Evolutionary conservation across 2,888 invertebrate genomes (phyloP).

Genomic region (Heliconius aoede): DNA sequence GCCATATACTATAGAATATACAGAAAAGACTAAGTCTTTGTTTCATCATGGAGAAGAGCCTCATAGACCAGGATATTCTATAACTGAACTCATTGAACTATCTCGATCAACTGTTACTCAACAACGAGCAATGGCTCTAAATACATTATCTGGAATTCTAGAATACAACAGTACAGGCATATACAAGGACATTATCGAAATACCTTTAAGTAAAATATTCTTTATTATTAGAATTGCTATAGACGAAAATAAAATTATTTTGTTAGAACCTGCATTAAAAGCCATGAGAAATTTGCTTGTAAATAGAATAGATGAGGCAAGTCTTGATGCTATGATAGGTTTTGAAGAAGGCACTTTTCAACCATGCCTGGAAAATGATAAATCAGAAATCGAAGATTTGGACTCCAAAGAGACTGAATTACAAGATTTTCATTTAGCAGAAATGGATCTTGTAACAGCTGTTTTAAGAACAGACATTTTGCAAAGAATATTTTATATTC

Average conservation of each 20-base stretch:
- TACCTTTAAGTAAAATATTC: slow-evolving; percentile 90
- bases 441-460: slow-evolving; percentile 91
- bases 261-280: slow-evolving; percentile 89
- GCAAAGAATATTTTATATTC: slow-evolving; percentile 89
- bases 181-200: slow-evolving; percentile 89
- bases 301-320: slow-evolving; percentile 90
- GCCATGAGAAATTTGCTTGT: slow-evolving; percentile 90
- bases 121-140: slow-evolving; percentile 92
- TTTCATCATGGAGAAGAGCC: slow-evolving; percentile 98
- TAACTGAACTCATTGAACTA: slow-evolving; percentile 93
- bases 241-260: slow-evolving; percentile 90
- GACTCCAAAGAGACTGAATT: slow-evolving; percentile 84
- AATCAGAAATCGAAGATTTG: slow-evolving; percentile 81
- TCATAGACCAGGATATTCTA: slow-evolving; percentile 93
- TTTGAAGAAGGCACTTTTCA: slow-evolving; percentile 86
- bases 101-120: slow-evolving; percentile 90
- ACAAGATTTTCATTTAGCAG: slow-evolving; percentile 94
- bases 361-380: slow-evolving; percentile 83
- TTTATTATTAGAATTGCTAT: slow-evolving; percentile 92
- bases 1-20: slow-evolving; percentile 86
- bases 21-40: slow-evolving; percentile 84
- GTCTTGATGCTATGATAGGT: slow-evolving; percentile 87
- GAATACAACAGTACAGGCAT: slow-evolving; percentile 89
- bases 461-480: slow-evolving; percentile 90
- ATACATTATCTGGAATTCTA: slow-evolving; percentile 90